Evolutionary conservation across 2,113 vertebrate genomes (phyloP), one percentile per base, ranked within the genome.

Genomic region (Rhagologus leucostigma): DNA sequence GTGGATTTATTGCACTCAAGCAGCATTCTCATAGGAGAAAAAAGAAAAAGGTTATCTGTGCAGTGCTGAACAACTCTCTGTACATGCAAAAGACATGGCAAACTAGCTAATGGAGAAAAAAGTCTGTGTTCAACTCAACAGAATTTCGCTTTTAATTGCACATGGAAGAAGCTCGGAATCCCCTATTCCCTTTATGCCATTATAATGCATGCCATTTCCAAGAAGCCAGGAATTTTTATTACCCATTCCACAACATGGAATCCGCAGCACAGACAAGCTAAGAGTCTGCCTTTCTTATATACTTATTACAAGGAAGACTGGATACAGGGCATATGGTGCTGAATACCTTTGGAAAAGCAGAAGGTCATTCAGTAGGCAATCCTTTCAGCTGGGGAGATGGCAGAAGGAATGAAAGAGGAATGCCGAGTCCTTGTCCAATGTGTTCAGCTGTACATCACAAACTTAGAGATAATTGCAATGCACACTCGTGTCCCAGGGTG

Each of bases 401-500:
- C 44, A 60, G 57, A 53, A 35, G 23, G 33, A 16, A 59, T 44
- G 39, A 13, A 62, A n/a, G 18, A 41, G 55, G 47, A 89, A 42
- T 4, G 7, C 55, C 10, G 39, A 59, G 30, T 30, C 23, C 30
- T 55, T n/a, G 35, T 13, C 67, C 42, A 35, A 3, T 1, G 4
- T 3, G 2, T n/a, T 71, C 50, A 49, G 18, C 27, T 0, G 1
- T 24, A 50, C 30, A 39, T 35, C 35, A 44, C 49, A 50, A 37
- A 56, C 10, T 63, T 14, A 1, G 11, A 71, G 33, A 16, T n/a
- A 30, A 70, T 23, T 76, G 3, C 15, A 39, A 33, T 1, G 19
- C 13, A 20, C 33, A 1, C 11, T 39, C 6, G 0, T 17, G 33
- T 41, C 49, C 50, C 81, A n/a, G 6, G 6, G 23, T 3, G 6